Evolutionary conservation across 2,888 invertebrate species (phyloP), one percentile per base, ranked within the genome.

Genomic region (Nomada hirtipes): DNA sequence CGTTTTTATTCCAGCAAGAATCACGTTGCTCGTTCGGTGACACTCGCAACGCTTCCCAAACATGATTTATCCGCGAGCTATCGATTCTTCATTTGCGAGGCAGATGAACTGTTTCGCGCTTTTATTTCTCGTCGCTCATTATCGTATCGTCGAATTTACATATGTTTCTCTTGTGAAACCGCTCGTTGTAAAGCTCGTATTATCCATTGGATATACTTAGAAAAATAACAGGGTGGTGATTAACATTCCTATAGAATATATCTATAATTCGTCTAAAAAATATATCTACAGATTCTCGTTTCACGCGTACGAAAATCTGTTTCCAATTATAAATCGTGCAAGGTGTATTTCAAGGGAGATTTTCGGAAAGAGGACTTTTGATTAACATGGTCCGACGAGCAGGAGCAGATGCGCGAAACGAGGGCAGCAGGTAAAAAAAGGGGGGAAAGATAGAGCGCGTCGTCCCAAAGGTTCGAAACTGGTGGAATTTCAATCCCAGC

Each of bases 61-160:
- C 68, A 72, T 63, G 82, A 85, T 79, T 83, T 76, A 85, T 77
- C 71, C 76, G 55, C 50, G 69, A 60, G 75, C 64, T 75, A 84
- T 86, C 72, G 85, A 83, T 79, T 76, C 79, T 76, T 83, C 68
- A 68, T 87, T 87, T 83, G 81, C 73, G 60, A 61, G 50, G 69
- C 83, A 78, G 87, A 85, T 77, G 79, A 77, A 15, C 68, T 59
- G 63, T 57, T 64, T 73, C 26, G 20, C 60, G 20, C 67, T 79
- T 63, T 72, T 60, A 9, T 72, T 50, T 52, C 50, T 2, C 55
- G 2, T n/a, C 42, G 52, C 4, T 60, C 23, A 57, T 75, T 44
- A 44, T 70, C 70, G 44, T 60, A 3, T 1, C 26, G 20, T 15
- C 1, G 36, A 42, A 55, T 61, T 29, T 36, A 50, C 63, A 18